Percentiles rank a stretch among this genome's conserved stretches.
phyloP scores from a whole-genome alignment of 2,797 vertebrate species.

The Acestrorhynchus altus region DNA sequence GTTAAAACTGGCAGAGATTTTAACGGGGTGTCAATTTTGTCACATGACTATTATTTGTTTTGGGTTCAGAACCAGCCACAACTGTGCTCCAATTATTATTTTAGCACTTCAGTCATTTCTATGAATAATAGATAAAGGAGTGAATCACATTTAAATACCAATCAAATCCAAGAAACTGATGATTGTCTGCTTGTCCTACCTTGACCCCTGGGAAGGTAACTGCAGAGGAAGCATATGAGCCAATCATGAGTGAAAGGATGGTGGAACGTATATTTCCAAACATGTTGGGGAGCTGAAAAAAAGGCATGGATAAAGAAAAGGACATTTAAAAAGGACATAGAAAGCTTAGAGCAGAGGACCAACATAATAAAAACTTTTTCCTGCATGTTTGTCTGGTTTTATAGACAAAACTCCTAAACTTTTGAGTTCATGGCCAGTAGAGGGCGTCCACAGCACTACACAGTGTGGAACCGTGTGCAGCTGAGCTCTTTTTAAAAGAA shows the following conservation, averaged over 20 bases:
- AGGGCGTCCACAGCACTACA: not conserved
- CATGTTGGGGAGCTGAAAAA: constrained; percentile 85
- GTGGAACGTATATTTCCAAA: constrained; percentile 87
- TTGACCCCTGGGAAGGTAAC: constrained; percentile 88
- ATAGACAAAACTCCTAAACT: too few relatives aligned
- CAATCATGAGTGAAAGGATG: constrained; percentile 87
- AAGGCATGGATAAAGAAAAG: not conserved
- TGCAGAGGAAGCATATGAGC: constrained; percentile 89
- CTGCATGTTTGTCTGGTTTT: too few relatives aligned
- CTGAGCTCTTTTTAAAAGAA: not conserved
- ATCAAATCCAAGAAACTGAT: too few relatives aligned
- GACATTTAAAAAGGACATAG: not conserved
- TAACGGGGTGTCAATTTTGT: too few relatives aligned
- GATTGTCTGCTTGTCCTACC: constrained; percentile 66
- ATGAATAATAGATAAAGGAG: too few relatives aligned
- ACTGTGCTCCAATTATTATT: too few relatives aligned
- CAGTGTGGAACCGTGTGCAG: not conserved
- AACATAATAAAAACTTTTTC: not conserved
- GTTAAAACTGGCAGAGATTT: too few relatives aligned
- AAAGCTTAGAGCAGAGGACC: too few relatives aligned
- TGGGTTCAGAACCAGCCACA: too few relatives aligned
- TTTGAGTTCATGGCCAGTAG: not conserved
- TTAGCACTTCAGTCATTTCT: too few relatives aligned
- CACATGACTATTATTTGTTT: too few relatives aligned
- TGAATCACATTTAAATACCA: too few relatives aligned